Base-by-base conservation (phyloP, 2,797 vertebrate genomes). In the Tympanoctomys barrerae region DNA sequence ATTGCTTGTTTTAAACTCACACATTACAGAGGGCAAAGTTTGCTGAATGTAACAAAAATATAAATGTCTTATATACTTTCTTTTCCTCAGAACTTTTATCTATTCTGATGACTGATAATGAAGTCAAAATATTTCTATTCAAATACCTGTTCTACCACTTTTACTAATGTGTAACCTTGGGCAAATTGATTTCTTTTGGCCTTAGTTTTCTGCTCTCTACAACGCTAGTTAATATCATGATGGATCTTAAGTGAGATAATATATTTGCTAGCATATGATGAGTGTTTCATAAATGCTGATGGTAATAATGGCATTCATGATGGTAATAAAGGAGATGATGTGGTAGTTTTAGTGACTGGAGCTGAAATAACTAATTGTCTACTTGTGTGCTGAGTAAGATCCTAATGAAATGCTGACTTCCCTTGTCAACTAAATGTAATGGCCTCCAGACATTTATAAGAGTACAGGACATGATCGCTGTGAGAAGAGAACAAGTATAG, bases 41-140 rank as follows among this genome's bases (percentile, higher is more conserved):
- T 89, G 49, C 57, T 54, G 62, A 90, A 92, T 39, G 36, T 75
- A 90, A 90, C n/a, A 87, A 84, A 94, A 83, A 85, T 59, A 54
- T 39, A 62, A 49, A 66, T 75, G 7, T 83, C 77, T 85, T 79
- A 75, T 36, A 2, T 82, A 39, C 24, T 13, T 83, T 91, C 57
- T 66, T 89, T 68, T 18, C 31, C 21, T 28, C 24, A 54, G 68
- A 88, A 86, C 83, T 94, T 86, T 90, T 89, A 71, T 89, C 14
- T 75, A 24, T 21, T 90, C 1, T 68, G 83, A 33, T 59, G 75
- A 19, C 94, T 52, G 81, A 14, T 77, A 66, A 84, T 28, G 70
- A 91, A 92, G 36, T 73, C 42, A 70, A 64, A 82, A 57, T 94
- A 24, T 52, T 84, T 93, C 82, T 79, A 21, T 88, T 88, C 52